Evolutionary conservation across 2,888 invertebrate genomes (phyloP).

Genomic region (Tetheella fluctuosa): DNA sequence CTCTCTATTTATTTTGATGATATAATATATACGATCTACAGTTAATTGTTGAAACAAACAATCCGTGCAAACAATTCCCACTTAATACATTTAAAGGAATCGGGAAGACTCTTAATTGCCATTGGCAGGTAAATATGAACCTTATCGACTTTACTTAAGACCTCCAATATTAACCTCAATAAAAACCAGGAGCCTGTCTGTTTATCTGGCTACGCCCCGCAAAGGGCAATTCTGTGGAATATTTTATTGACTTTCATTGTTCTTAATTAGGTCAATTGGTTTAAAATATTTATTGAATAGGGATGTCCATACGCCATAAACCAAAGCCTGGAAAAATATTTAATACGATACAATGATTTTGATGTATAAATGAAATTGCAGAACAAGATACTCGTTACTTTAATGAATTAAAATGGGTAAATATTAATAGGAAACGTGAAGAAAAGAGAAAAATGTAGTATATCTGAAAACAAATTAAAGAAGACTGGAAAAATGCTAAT

Average conservation of each 20-base stretch:
- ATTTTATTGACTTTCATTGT: constrained; percentile 15
- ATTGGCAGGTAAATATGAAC: not conserved
- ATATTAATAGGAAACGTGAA: too few relatives aligned
- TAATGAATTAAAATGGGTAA: too few relatives aligned
- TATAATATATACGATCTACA: too few relatives aligned
- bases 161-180: not conserved
- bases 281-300: constrained; percentile 8
- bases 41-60: not conserved
- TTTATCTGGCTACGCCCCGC: constrained; percentile 5
- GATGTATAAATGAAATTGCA: too few relatives aligned
- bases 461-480: too few relatives aligned
- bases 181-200: not conserved
- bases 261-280: constrained; percentile 15
- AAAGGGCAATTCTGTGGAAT: constrained; percentile 10
- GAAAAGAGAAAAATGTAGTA: too few relatives aligned
- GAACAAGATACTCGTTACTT: too few relatives aligned
- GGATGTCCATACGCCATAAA: not conserved
- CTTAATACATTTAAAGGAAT: constrained; percentile 8
- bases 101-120: not conserved
- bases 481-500: too few relatives aligned
- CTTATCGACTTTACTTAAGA: constrained; percentile 1
- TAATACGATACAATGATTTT: not conserved
- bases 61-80: constrained; percentile 4
- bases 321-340: not conserved
- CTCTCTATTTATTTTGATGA: too few relatives aligned